Base-by-base conservation (phyloP, 1,140 invertebrate genomes). In the Hydropsyche tenuis region DNA sequence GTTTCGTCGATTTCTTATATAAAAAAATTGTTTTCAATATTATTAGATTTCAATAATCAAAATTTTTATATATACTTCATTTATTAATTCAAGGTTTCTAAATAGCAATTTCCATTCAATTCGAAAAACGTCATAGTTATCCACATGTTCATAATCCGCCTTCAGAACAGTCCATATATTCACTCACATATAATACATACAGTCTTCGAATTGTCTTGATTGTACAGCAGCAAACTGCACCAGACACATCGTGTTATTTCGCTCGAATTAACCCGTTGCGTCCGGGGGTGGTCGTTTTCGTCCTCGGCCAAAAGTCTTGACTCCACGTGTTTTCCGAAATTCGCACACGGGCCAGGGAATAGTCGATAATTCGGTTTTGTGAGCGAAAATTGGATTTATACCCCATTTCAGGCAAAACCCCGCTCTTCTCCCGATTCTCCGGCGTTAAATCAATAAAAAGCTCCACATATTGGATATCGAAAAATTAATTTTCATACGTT, bases 311-410 rank as follows among this genome's bases (percentile, higher is more conserved):
- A 14, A 45, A 22, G 5, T 68, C 65, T 48, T 42, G 22, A 43
- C 30, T n/a, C 72, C 20, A 23, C 42, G n/a, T 16, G 73, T 72
- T 73, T 76, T 73, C 25, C 22, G 46, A 37, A 30, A 22, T 16
- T 48, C 53, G 37, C 48, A 22, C 22, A 12, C 46, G n/a, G 22
- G 25, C 37, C 30, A 53, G 23, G 27, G 27, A 65, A 16, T 73
- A 6, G 16, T 60, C 46, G 68, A 73, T 68, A 73, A 73, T 73
- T 46, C 25, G 69, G 73, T 76, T 51, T 46, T 45, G 51, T 68
- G 48, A 60, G 63, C 51, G 72, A 73, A 76, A 76, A 76, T 76
- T 73, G 56, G 72, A 76, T 76, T 69, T 69, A 56, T 71, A 45
- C 68, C 70, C 69, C 51, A 76, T 76, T 68, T 72, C 56, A 51